phyloP scores from a whole-genome alignment of 1,140 invertebrate genomes.

The Rhagoletis zephyria region DNA sequence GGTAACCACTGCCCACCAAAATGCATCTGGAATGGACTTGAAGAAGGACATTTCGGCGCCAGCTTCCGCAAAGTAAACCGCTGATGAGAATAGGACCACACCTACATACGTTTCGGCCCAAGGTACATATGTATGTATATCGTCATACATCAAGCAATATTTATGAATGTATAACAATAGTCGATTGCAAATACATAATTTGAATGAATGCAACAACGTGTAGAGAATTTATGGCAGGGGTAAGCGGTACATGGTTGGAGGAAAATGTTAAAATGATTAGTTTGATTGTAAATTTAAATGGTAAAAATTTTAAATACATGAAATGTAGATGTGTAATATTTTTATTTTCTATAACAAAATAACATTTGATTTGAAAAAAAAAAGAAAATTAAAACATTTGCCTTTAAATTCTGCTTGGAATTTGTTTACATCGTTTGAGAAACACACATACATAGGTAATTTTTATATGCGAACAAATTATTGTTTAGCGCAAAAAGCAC shows the following conservation, averaged over 20 bases:
- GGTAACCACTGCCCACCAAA: constrained; percentile 99
- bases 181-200: not conserved
- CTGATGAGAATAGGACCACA: constrained; percentile 98
- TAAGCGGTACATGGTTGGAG: constrained; percentile 1
- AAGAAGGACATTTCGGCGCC: constrained; percentile 98
- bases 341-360: no score
- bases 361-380: not conserved
- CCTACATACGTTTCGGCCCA: constrained; percentile 77
- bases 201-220: constrained; percentile 16
- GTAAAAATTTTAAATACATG: not conserved
- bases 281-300: not conserved
- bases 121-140: not conserved
- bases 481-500: no score
- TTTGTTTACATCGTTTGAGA: not conserved
- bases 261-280: constrained; percentile 40
- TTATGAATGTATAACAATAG: not conserved
- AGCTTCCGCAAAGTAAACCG: constrained; percentile 98
- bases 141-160: not conserved
- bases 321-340: no score
- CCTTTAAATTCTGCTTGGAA: constrained; percentile 45
- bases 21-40: constrained; percentile 97
- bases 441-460: no score
- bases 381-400: not conserved
- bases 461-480: no score
- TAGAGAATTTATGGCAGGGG: not conserved